A percentile compares a stretch with the other conserved stretches of the same genome.
Evolutionary conservation across 2,888 invertebrate species (phyloP).

Genomic region (Heliconius aoede): DNA sequence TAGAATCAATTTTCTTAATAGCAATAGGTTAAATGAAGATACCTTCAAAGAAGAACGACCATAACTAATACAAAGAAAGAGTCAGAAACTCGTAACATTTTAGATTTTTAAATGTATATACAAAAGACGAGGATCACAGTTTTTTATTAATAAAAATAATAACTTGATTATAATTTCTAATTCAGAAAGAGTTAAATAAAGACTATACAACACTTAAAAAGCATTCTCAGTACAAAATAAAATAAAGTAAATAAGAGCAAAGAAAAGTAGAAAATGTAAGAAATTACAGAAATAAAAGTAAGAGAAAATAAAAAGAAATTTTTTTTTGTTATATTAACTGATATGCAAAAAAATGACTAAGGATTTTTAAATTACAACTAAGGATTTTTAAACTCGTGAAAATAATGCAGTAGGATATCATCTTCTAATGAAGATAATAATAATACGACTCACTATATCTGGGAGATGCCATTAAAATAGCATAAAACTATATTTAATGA

Average conservation of each 20-base stretch:
- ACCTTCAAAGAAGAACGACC: not conserved
- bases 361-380: too few relatives aligned
- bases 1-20: not conserved
- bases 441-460: not conserved
- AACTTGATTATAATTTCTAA: too few relatives aligned
- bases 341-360: too few relatives aligned
- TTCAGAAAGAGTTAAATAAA: too few relatives aligned
- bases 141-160: too few relatives aligned
- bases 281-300: not conserved
- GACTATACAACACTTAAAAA: not conserved
- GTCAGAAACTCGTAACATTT: not conserved
- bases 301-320: not conserved
- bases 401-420: too few relatives aligned
- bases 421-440: not conserved
- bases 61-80: not conserved
- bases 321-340: too few relatives aligned
- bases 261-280: not conserved
- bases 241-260: not conserved
- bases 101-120: constrained; percentile 1
- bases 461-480: not conserved
- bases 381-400: too few relatives aligned
- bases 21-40: not conserved
- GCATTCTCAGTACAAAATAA: not conserved
- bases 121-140: not conserved
- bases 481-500: constrained; percentile 1